phyloP scores from a whole-genome alignment of 2,797 vertebrate genomes.

The Rhabdophis nuchalis region DNA sequence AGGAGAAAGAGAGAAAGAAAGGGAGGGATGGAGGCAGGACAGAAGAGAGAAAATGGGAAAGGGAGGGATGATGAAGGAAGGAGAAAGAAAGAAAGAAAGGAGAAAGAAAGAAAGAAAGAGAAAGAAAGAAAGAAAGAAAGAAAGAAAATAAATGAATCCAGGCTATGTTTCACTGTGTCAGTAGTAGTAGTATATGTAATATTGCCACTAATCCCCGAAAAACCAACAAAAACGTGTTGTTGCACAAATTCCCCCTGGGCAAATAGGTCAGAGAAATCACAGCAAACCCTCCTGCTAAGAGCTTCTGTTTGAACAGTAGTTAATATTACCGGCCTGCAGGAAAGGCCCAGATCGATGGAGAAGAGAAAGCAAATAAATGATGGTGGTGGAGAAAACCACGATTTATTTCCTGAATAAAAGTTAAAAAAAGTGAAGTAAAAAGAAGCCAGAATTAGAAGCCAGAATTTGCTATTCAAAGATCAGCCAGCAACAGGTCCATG shows the following conservation, averaged over 20 bases:
- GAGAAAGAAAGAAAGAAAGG: background rate
- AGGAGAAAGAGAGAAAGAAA: too few relatives aligned
- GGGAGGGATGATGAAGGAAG: rapidly evolving
- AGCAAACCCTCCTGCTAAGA: constrained; percentile 41
- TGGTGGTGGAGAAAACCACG: background rate
- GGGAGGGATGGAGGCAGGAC: too few relatives aligned
- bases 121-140: background rate
- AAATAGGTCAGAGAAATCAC: constrained; percentile 47
- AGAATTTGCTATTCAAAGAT: constrained; percentile 16
- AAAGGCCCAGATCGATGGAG: constrained; percentile 43
- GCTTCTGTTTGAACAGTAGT: constrained; percentile 44
- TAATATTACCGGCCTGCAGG: constrained; percentile 49
- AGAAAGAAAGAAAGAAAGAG: background rate
- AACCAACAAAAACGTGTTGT: constrained; percentile 43
- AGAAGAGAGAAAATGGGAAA: too few relatives aligned
- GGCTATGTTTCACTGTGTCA: constrained; percentile 43
- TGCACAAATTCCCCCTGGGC: constrained; percentile 29
- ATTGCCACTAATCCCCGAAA: constrained; percentile 53
- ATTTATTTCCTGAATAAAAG: constrained; percentile 39
- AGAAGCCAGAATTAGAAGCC: background rate
- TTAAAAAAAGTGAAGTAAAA: constrained; percentile 24
- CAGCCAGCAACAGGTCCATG: background rate
- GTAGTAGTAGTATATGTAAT: constrained; percentile 49
- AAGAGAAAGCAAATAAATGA: constrained; percentile 46
- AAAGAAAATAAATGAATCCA: background rate